Evolutionary conservation across 2,113 vertebrate genomes (phyloP), one percentile per base, ranked within the genome.

Genomic region (Lichenostomus cassidix): DNA sequence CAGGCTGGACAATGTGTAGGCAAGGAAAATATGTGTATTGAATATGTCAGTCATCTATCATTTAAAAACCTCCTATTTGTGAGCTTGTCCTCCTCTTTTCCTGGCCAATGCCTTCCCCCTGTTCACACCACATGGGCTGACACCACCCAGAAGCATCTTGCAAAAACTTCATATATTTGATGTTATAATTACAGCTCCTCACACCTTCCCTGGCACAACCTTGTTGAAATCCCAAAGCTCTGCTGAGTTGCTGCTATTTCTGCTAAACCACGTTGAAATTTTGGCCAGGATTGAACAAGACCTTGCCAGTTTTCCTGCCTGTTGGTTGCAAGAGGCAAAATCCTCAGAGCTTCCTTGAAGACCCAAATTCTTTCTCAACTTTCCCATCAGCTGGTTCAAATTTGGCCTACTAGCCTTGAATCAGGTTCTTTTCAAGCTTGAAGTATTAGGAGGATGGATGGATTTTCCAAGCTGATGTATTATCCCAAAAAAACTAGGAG

Each of bases 401-500:
- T 44, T n/a, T 60, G 42, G 50, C 31, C 17, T 46, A 25, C 14
- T 27, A 47, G 29, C 16, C 29, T 64, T 35, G 49, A 92, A 86
- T 65, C 23, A 74, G 47, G 37, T 70, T 5, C 8, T 69, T 82
- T 44, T 50, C 46, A 62, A 78, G 27, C 22, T 58, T 41, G 27
- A 31, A 79, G 25, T 41, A 53, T 12, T 18, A 18, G 0, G 7
- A 15, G 53, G 39, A n/a, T 27, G 53, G 53, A 29, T 15, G 81
- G 39, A 42, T 2, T 74, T 84, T 67, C 33, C 50, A 71, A 53
- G 35, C 15, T 86, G 65, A 56, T 7, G 7, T 37, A 15, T 58
- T 4, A 5, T 0, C 1, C 1, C 0, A 41, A 24, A 56, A 24
- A 11, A 50, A 10, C 16, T 0, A n/a, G 15, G 31, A 89, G 44